Evolutionary conservation across 2,113 vertebrate genomes (phyloP).

Genomic region (Megalops atlanticus): DNA sequence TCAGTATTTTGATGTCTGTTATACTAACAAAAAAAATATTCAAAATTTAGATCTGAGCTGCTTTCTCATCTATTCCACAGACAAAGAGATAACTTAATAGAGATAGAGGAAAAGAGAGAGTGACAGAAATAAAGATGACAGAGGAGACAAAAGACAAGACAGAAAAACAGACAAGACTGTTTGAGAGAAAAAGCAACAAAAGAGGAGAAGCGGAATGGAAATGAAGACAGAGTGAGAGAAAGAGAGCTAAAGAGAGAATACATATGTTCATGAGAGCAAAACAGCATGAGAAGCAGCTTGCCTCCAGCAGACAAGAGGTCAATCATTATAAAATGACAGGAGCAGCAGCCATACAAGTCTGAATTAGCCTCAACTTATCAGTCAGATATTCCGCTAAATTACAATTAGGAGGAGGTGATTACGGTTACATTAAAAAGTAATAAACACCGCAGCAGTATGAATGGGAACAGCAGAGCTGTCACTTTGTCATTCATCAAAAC

Average conservation of each 20-base stretch:
- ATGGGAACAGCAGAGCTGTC: conserved; percentile 65
- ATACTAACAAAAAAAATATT: too few species aligned
- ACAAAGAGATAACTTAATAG: too few species aligned
- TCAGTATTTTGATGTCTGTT: too few species aligned
- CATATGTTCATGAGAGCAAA: background rate
- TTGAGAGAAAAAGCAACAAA: conserved; percentile 21
- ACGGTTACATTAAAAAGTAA: conserved; percentile 66
- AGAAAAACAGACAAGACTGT: conserved; percentile 28
- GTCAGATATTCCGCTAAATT: conserved; percentile 45
- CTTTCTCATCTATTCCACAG: too few species aligned
- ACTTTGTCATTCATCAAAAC: conserved; percentile 60
- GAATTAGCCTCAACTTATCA: conserved; percentile 45
- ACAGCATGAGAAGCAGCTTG: background rate
- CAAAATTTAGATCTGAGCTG: too few species aligned
- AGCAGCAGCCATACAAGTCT: conserved; percentile 42
- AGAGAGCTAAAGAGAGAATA: background rate
- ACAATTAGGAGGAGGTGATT: conserved; percentile 64
- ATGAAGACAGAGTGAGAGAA: background rate
- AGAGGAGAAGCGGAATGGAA: background rate
- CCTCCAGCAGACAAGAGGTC: conserved; percentile 23
- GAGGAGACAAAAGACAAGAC: conserved; percentile 23
- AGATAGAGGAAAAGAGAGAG: background rate
- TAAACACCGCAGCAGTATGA: conserved; percentile 59
- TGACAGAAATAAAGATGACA: background rate
- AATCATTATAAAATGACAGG: conserved; percentile 37